phyloP scores from a whole-genome alignment of 2,888 invertebrate genomes.

The Limnephilus auricula region DNA sequence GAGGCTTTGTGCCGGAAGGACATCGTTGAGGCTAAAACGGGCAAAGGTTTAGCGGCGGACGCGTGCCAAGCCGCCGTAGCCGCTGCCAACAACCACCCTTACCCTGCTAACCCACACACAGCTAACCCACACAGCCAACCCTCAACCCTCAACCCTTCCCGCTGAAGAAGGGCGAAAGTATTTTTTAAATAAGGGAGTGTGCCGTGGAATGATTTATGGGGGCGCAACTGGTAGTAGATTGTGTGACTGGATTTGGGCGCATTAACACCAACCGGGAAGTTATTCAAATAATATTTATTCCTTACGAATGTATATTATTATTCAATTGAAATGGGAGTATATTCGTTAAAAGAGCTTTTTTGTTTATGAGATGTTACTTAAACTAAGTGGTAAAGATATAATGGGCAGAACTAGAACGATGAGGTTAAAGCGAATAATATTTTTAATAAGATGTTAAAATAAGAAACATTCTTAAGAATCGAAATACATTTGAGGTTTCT shows the following conservation, averaged over 20 bases:
- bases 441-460: background rate
- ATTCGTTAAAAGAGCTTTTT: background rate
- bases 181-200: conserved; percentile 64
- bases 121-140: background rate
- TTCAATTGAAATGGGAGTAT: background rate
- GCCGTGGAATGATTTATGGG: conserved; percentile 62
- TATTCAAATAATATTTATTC: conserved; percentile 4
- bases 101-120: background rate
- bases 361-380: too few species aligned
- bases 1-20: conserved; percentile 60
- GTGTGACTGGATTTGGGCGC: conserved; percentile 50
- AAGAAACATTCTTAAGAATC: background rate
- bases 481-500: too few species aligned
- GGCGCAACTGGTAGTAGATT: conserved; percentile 65
- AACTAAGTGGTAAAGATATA: too few species aligned
- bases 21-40: conserved; percentile 48
- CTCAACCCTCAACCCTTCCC: conserved; percentile 33
- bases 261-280: conserved; percentile 30
- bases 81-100: background rate
- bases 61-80: conserved; percentile 49
- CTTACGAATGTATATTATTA: background rate
- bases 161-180: conserved; percentile 56
- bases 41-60: conserved; percentile 46
- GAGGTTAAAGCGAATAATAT: too few species aligned
- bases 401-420: too few species aligned